Evolutionary conservation across 1,140 invertebrate species (phyloP).

Genomic region (Ephestia elutella): DNA sequence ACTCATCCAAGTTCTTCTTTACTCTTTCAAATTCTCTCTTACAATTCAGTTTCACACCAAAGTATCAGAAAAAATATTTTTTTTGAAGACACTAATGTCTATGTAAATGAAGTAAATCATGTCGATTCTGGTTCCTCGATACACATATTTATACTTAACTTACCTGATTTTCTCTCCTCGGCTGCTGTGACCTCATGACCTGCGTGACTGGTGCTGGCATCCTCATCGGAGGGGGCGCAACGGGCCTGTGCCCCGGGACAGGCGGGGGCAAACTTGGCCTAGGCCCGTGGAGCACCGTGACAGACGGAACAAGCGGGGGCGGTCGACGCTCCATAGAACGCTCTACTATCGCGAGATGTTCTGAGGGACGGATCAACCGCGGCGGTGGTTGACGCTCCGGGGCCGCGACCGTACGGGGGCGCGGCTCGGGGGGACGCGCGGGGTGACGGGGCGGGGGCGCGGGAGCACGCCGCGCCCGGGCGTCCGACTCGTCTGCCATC

Average conservation of each 20-base stretch:
- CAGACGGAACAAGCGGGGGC: slow-evolving; percentile 42
- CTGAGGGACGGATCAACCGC: slow-evolving; percentile 59
- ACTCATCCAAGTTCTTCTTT: no score
- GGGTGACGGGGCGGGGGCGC: slow-evolving; percentile 48
- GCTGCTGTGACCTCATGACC: slow-evolving; percentile 47
- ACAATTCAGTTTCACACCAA: no score
- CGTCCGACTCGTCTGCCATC: slow-evolving; percentile 63
- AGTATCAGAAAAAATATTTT: no score
- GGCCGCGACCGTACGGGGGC: slow-evolving; percentile 30
- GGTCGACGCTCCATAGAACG: slow-evolving; percentile 41
- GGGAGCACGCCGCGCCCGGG: slow-evolving; percentile 45
- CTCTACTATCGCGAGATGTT: slow-evolving; percentile 59
- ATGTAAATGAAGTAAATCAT: no score
- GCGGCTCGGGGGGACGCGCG: slow-evolving; percentile 39
- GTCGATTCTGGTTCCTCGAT: no score
- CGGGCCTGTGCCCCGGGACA: slow-evolving; percentile 32
- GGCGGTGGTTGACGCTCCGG: slow-evolving; percentile 33
- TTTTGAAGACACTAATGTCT: no score
- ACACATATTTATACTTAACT: slow-evolving; percentile 8
- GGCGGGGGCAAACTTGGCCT: slow-evolving; percentile 25
- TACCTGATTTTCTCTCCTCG: slow-evolving; percentile 62
- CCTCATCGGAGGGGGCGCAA: slow-evolving; percentile 39
- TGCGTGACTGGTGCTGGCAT: slow-evolving; percentile 46
- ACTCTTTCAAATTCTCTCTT: no score
- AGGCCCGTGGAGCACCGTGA: slow-evolving; percentile 44